Evolutionary conservation across 2,113 vertebrate genomes (phyloP), one percentile per base, ranked within the genome.

Genomic region (Siniperca chuatsi): DNA sequence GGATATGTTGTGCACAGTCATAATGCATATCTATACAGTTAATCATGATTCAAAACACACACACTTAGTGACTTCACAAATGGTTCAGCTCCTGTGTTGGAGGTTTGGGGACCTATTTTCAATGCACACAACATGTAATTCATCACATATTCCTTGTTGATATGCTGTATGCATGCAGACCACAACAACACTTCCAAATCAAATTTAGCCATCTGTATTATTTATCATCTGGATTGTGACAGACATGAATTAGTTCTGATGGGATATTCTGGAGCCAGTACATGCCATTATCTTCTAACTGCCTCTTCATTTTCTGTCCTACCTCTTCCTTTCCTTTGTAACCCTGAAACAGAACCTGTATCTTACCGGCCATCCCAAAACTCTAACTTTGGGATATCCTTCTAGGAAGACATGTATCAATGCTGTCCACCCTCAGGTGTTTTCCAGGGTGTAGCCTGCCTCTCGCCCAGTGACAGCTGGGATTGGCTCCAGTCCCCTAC

Each of bases 201-300:
- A 80, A 73, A 81, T 44, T 40, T 68, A 25, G 2, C n/a, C 20
- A 79, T 79, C 52, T 73, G 40, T 11, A 42, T 46, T 35, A 18
- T 64, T 60, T 62, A 29, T 61, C 69, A 66, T 74, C 15, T 52
- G 33, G 25, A 52, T 21, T 62, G 44, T 69, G 62, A 65, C 78
- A 70, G 74, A 81, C 57, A 60, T 72, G 21, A 76, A 72, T 76
- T 57, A 20, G 61, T 16, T 87, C 23, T 76, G 71, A 61, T 58
- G 48, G 65, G 15, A 48, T 66, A 48, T 37, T 65, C 44, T 29
- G 37, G 9, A 46, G 25, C 61, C 4, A 52, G 33, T 35, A 29
- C 29, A 0, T 4, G 6, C 8, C 33, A 58, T 33, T 72, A 75
- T 82, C 42, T 37, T 68, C 29, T 9, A 60, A 44, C 35, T 10